Base-by-base conservation (phyloP, 2,888 invertebrate genomes). In the Dyspetes luteomarginatus region DNA sequence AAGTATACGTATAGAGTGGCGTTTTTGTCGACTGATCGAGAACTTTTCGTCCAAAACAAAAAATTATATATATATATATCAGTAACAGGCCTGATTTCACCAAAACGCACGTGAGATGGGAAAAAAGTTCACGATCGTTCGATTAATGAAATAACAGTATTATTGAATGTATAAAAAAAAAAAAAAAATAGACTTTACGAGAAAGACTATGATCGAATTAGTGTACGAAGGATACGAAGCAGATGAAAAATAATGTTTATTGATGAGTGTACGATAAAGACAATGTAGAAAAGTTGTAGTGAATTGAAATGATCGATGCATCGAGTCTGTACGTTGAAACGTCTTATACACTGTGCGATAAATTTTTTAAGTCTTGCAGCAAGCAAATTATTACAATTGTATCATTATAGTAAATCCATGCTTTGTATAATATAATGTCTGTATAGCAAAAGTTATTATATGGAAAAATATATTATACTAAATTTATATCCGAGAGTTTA, bases 381-480 rank as follows among this genome's bases (percentile, higher is more conserved):
- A 89, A 89, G 85, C 82, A 62, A 81, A 65, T 36, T 72, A 69
- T 87, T 62, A 75, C 71, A 67, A 74, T 64, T 68, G 67, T 74
- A 75, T 60, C 55, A 71, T 50, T 73, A 87, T 89, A 88, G 88
- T 87, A 87, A 92, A 89, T 86, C 88, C 74, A 90, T 91, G 92
- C 92, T 92, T 92, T 92, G 92, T 92, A 92, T 91, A 86, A 92
- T n/a, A n/a, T 92, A 91, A 89, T 92, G 91, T 92, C 91, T 92
- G 91, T 91, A 92, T 92, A 92, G 92, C 91, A 90, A 92, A 89
- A 92, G 91, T 89, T 89, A 91, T 90, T 91, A 91, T 89, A 92
- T 92, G 91, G 90, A 92, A 91, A 82, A 92, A 92, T 92, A 92
- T 92, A 92, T 92, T 91, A 92, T 92, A 92, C 91, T 90, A 87